Conservation (phyloP, 2,113 vertebrate genomes). For the Spea multiplicata region DNA sequence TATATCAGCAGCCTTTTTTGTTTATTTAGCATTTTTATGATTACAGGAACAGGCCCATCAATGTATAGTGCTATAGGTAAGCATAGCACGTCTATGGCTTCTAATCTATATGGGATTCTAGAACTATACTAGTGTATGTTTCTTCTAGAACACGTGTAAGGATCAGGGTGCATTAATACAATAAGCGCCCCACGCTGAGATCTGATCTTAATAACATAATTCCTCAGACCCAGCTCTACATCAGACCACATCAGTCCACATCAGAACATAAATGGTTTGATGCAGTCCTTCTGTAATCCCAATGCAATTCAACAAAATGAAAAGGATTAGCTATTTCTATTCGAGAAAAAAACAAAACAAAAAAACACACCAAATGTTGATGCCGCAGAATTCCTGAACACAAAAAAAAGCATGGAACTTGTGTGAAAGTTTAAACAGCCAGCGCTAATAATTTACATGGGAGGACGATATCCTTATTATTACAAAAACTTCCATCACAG, state of each 20-base stretch:
- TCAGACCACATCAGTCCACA: not conserved
- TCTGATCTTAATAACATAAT: conserved; percentile 40
- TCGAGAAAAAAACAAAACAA: conserved; percentile 6
- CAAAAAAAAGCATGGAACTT: too few relatives aligned
- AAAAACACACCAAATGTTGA: not conserved
- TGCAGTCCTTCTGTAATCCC: conserved; percentile 23
- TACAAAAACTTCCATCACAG: too few relatives aligned
- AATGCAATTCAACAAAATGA: conserved; percentile 14
- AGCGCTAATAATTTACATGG: too few relatives aligned
- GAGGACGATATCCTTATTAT: too few relatives aligned
- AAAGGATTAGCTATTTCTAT: conserved; percentile 25
- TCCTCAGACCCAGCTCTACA: conserved; percentile 20
- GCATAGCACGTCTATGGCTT: too few relatives aligned
- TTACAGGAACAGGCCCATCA: too few relatives aligned
- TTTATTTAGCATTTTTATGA: too few relatives aligned
- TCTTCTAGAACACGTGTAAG: not conserved
- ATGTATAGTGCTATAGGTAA: too few relatives aligned
- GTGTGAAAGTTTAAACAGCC: too few relatives aligned
- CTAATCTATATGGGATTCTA: too few relatives aligned
- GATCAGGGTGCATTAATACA: not conserved
- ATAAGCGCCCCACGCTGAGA: conserved; percentile 6
- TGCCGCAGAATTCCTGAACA: conserved; percentile 17
- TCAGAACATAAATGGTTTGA: conserved; percentile 31
- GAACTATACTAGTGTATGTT: too few relatives aligned
- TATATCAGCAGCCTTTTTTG: too few relatives aligned